Evolutionary conservation across 2,888 invertebrate genomes (phyloP).

Genomic region (Coenonympha glycerion): DNA sequence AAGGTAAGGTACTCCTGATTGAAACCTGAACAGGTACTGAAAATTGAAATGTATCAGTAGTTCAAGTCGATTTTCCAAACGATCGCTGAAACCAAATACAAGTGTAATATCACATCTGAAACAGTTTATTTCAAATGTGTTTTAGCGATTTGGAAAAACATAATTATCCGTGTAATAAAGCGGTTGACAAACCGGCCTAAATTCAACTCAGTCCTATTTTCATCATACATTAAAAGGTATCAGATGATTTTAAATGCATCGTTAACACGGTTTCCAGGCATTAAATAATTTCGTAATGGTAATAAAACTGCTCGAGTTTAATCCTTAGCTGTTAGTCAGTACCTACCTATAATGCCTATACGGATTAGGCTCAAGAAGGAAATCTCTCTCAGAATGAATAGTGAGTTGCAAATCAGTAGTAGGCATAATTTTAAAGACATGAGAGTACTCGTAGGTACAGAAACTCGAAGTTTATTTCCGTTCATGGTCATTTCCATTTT

Average conservation of each 20-base stretch:
- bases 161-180: conserved; percentile 4
- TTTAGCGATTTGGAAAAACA: background rate
- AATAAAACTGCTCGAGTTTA: no score
- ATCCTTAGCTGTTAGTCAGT: no score
- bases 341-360: no score
- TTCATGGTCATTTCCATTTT: no score
- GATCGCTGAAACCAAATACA: background rate
- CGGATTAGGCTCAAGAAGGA: no score
- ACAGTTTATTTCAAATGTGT: background rate
- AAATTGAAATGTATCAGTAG: background rate
- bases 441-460: no score
- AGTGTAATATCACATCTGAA: background rate
- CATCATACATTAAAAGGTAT: background rate
- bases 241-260: conserved; percentile 1
- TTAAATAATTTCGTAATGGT: background rate
- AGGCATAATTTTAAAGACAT: no score
- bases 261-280: background rate
- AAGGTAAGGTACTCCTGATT: background rate
- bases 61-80: background rate
- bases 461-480: no score
- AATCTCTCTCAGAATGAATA: no score
- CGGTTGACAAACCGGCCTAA: conserved; percentile 1
- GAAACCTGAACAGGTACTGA: background rate
- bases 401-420: no score
- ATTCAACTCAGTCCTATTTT: background rate